Base-by-base conservation (phyloP, 2,888 invertebrate species). In the Agonopterix heracliana region DNA sequence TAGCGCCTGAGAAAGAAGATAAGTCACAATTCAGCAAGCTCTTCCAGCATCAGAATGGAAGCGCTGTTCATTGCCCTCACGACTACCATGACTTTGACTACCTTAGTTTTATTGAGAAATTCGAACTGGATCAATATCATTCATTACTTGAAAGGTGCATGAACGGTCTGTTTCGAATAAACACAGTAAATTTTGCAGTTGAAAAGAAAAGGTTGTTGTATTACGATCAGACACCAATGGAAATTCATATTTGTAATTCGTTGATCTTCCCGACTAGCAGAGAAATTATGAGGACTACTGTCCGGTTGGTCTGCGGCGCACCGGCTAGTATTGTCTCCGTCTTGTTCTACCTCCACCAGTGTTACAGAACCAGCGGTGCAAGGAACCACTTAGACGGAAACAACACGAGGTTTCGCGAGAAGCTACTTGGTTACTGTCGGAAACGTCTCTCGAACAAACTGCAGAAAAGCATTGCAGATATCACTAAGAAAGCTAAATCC, bases 341-440 rank as follows among this genome's bases (percentile, higher is more conserved):
- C 1, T 67, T 89, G 10, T 89, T 87, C 57, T 89, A 81, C 52
- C 74, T 89, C 1, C 85, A 88, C 47, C 83, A 88, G 54, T 84
- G 86, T 52, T 77, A 79, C 49, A 74, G 85, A 59, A 76, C 78
- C 1, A 76, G 71, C 46, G 71, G 80, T 45, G 36, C 73, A 0
- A 77, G 60, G 48, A 82, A 86, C 51, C 79, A 80, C 51, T 53
- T 87, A 35, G 84, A 77, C 46, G 86, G 86, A 14, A 57, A 72
- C 51, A 85, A 87, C 50, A 78, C 72, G 1, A 79, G 73, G 42
- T 63, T 81, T 49, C 71, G 84, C 1, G 85, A 87, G 58, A 85
- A 85, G 52, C 64, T 87, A 12, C 49, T 88, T 17, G 81, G 83
- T 0, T 74, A 78, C 38, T 85, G 82, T 45, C 71, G 77, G 45